phyloP scores from a whole-genome alignment of 2,113 vertebrate species.

The Perognathus longimembris region DNA sequence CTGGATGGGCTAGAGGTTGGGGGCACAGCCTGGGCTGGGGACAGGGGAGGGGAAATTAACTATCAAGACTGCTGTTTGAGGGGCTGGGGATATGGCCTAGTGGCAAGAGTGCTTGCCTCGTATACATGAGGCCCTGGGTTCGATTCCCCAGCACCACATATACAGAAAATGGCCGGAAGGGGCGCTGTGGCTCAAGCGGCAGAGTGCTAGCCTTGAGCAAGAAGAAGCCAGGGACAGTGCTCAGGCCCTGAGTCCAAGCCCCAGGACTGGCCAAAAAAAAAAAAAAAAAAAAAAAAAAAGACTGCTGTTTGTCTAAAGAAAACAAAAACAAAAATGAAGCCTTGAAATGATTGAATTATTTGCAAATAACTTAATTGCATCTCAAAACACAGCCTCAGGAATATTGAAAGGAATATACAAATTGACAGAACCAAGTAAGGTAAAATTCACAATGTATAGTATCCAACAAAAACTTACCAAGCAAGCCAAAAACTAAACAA shows the following conservation, averaged over 20 bases:
- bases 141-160: no score
- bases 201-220: no score
- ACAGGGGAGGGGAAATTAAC: not conserved
- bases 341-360: not conserved
- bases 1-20: no score
- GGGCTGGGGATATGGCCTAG: no score
- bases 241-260: no score
- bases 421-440: not conserved
- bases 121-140: no score
- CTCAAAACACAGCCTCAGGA: slow-evolving; percentile 3
- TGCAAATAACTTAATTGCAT: slow-evolving; percentile 8
- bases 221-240: no score
- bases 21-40: not conserved
- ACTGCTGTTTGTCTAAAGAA: not conserved
- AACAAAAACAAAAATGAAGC: not conserved
- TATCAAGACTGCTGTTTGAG: slow-evolving; percentile 9
- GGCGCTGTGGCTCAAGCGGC: no score
- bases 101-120: no score
- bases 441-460: slow-evolving; percentile 30
- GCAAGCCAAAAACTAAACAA: not conserved
- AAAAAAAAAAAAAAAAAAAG: no score
- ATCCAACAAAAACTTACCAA: slow-evolving; percentile 1
- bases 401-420: slow-evolving; percentile 43
- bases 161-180: no score
- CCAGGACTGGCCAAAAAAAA: no score